Base-by-base conservation (phyloP, 2,797 vertebrate species). In the Microchirus variegatus region DNA sequence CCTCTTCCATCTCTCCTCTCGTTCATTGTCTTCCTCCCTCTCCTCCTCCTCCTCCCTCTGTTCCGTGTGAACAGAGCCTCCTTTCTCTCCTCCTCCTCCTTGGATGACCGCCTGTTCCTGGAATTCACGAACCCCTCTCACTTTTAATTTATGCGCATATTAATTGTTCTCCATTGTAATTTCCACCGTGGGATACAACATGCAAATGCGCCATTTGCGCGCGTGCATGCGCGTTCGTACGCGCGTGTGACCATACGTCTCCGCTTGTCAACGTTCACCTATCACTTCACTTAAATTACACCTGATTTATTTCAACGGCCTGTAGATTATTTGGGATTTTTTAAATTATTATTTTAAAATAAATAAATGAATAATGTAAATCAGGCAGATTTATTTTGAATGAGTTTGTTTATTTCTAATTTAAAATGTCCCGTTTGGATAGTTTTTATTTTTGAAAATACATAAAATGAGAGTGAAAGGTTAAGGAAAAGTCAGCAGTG, bases 71-170 rank as follows among this genome's bases (percentile, higher is more conserved):
- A 93, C 92, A 87, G 85, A 86, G 80, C 82, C 80, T 87, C 89
- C 70, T 88, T 16, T 22, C 38, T 54, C 84, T 86, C 81, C 71
- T 63, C 75, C 14, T 16, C 17, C 37, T 54, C 83, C 87, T 82
- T 87, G 89, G 86, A 87, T 77, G 78, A 69, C 81, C 81, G 89
- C 90, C 85, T 91, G 90, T 90, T 89, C 83, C 87, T 85, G 82
- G 87, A 90, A 92, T 92, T 85, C 80, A 89, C 22, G 83, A 77
- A 75, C 85, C 74, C 72, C 90, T 92, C 88, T 87, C 87, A 76
- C 83, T 93, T 90, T 93, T 94, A 94, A 94, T 93, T 92, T 92
- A 94, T 94, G 93, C 74, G 89, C 93, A 94, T 94, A 90, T 94
- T 94, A 94, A 94, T 93, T 93, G 83, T 74, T 72, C 74, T 55